Base-by-base conservation (phyloP, 2,113 vertebrate species). In the Sinocyclocheilus rhinocerous region DNA sequence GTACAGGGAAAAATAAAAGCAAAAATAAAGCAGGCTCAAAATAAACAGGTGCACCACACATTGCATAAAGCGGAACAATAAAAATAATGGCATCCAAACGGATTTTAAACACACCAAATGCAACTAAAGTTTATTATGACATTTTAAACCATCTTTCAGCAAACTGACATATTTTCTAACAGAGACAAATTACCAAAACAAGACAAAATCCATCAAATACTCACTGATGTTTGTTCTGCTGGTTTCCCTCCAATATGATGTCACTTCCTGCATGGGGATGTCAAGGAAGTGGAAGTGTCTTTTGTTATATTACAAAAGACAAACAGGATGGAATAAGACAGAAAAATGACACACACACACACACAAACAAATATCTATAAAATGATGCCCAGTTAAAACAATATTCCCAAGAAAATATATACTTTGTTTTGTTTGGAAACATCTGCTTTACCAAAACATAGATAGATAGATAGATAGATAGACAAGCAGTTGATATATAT, bases 221-320 rank as follows among this genome's bases (percentile, higher is more conserved):
- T 61, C 16, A 78, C 76, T 39, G 20, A n/a, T 24, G 69, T n/a
- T 59, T 80, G 33, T 63, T 55, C 22, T 63, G 22, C 36, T 39
- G 55, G 33, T 80, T 29, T 16, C 7, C 22, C 20, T 72, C 36
- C 20, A 42, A 12, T 10, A 42, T 42, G 22, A 80, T 80, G 77
- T 80, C 77, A 80, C 55, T 61, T 80, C 57, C 57, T 24, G 55
- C 12, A 42, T 59, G 77, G 59, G 1, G 33, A 79, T 42, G 22
- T 42, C 20, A 13, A n/a, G 3, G 7, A 61, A 36, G 36, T 36
- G 52, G 4, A 22, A 33, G 16, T 22, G 18, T 55, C 18, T 22
- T 78, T 33, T 33, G 18, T 33, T 55, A 20, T 11, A 55, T 33
- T 77, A 78, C 29, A 78, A 48, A 8, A 48, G 20, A 75, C 36